phyloP scores from a whole-genome alignment of 2,113 vertebrate species.

The Erythrocebus patas region DNA sequence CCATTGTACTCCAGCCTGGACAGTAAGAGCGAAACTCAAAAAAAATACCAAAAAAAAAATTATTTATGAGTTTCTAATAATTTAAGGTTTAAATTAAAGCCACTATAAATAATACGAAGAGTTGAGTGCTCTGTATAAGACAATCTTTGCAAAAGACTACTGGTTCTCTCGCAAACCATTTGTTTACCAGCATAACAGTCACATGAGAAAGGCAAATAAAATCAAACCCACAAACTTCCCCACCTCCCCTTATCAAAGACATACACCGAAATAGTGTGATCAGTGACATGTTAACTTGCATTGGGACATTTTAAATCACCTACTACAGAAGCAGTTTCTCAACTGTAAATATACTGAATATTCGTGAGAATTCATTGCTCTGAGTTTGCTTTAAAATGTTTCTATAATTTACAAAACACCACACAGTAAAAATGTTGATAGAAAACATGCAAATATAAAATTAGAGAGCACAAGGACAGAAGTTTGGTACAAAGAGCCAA shows the following conservation, averaged over 20 bases:
- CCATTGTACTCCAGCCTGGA: no score
- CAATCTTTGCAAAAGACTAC: not conserved
- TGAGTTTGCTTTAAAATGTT: not conserved
- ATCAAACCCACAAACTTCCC: not conserved
- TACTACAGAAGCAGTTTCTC: not conserved
- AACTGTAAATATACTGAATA: not conserved
- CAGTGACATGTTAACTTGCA: not conserved
- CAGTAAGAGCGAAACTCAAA: no score
- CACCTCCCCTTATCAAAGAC: not conserved
- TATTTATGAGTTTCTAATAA: not conserved
- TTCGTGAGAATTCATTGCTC: not conserved
- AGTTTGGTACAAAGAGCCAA: slow-evolving; percentile 20
- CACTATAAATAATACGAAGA: not conserved
- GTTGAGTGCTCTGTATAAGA: not conserved
- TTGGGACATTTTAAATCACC: not conserved
- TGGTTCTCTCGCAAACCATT: not conserved
- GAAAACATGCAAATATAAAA: not conserved
- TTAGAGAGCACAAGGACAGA: not conserved
- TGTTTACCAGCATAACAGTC: not conserved
- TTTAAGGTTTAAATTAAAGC: not conserved
- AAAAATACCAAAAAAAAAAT: no score
- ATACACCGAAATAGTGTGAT: not conserved
- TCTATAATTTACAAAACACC: not conserved
- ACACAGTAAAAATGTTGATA: not conserved
- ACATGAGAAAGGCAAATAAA: not conserved